Evolutionary conservation across 30 jellyfish, hydroid and myxozoan species (phyloP).

Genomic region (Nemopilema nomurai): DNA sequence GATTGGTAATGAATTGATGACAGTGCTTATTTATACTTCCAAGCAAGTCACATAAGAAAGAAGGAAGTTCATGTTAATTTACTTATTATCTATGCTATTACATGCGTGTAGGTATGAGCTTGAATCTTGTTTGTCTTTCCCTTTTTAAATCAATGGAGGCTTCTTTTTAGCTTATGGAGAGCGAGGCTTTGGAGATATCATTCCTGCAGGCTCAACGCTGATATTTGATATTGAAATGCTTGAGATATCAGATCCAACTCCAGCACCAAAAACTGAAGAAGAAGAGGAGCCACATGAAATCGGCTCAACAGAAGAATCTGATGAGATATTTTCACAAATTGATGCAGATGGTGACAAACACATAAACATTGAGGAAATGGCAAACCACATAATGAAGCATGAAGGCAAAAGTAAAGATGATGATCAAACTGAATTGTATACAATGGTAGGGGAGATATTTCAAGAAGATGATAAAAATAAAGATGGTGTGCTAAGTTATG

Average conservation of each 20-base stretch:
- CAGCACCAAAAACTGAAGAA: conserved; percentile 14
- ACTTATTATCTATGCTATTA: no score
- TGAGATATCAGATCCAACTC: conserved; percentile 30
- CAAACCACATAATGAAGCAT: conserved; percentile 62
- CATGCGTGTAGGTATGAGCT: background rate
- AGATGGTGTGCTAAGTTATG: conserved; percentile 83
- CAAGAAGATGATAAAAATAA: conserved; percentile 93
- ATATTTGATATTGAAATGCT: conserved; percentile 82
- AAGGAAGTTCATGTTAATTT: no score
- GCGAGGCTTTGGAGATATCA: conserved; percentile 81
- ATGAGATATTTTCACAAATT: conserved; percentile 71
- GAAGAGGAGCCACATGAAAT: conserved; percentile 21
- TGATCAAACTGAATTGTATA: conserved; percentile 63
- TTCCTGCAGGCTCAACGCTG: conserved; percentile 81
- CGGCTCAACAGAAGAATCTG: conserved; percentile 14
- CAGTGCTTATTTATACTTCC: no score
- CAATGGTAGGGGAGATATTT: conserved; percentile 88
- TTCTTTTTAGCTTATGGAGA: conserved; percentile 84
- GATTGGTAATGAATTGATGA: no score
- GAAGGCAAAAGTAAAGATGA: conserved; percentile 64
- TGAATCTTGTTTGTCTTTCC: background rate
- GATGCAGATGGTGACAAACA: conserved; percentile 79
- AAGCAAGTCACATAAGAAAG: no score
- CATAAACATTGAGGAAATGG: conserved; percentile 85
- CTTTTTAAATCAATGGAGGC: background rate